These are phyloP conservation scores for Cervus canadensis DNA, from an alignment of 2,113 vertebrate genomes.

Conservation along the genomic window DNA sequence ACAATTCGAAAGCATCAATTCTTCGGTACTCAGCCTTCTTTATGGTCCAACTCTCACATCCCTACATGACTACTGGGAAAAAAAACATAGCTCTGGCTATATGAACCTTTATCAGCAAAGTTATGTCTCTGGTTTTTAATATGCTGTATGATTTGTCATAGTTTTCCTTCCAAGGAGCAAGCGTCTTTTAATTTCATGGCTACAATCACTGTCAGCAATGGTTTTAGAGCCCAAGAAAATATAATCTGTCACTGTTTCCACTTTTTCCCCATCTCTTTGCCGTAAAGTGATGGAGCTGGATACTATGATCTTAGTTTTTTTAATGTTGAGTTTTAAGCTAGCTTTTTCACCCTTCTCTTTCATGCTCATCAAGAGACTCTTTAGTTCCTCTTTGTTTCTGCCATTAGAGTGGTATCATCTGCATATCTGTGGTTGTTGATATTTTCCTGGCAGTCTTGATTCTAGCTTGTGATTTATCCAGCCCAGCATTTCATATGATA, in stretches of 20 bases:
- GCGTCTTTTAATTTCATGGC: neutral
- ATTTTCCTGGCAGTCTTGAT: neutral
- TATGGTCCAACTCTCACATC: neutral
- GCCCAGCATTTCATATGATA: neutral
- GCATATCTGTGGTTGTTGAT: neutral
- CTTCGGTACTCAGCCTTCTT: neutral
- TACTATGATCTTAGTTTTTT: neutral
- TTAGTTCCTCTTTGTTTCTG: neutral
- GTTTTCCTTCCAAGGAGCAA: neutral
- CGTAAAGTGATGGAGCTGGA: neutral
- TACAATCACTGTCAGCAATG: neutral
- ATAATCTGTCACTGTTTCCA: neutral
- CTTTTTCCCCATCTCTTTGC: neutral
- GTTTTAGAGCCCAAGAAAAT: neutral
- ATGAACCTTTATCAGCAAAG: neutral
- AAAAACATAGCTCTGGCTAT: neutral
- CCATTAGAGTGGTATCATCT: neutral
- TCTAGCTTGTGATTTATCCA: neutral
- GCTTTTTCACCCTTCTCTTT: neutral
- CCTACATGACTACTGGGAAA: neutral
- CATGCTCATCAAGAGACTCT: neutral
- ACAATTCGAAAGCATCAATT: neutral
- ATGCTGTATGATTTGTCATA: neutral
- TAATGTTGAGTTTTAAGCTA: neutral
- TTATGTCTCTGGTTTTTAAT: neutral